phyloP scores from a whole-genome alignment of 2,888 invertebrate genomes.

The Yponomeuta malinellus region DNA sequence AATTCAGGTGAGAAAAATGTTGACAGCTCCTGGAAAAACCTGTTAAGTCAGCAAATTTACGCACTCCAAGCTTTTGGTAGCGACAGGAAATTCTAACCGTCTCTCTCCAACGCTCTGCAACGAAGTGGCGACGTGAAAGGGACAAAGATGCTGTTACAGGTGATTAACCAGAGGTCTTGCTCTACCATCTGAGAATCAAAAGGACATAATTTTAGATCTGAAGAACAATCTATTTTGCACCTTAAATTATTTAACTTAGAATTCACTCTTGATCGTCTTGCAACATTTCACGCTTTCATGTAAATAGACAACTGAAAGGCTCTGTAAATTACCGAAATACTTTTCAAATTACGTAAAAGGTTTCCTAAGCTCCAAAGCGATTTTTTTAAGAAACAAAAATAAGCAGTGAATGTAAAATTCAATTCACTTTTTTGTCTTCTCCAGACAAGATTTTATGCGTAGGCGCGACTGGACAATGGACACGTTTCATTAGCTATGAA shows the following conservation, averaged over 20 bases:
- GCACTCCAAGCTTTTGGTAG: conserved; percentile 37
- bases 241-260: fast-evolving
- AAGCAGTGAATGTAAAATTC: background rate
- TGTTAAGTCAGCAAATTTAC: conserved; percentile 67
- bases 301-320: conserved; percentile 38
- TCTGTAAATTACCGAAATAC: conserved; percentile 36
- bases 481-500: conserved; percentile 67
- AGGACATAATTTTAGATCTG: conserved; percentile 31
- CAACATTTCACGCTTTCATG: conserved; percentile 48
- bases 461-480: conserved; percentile 62
- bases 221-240: conserved; percentile 29
- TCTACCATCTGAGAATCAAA: conserved; percentile 32
- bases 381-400: background rate
- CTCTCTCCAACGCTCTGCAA: conserved; percentile 36
- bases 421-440: background rate
- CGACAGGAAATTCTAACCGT: conserved; percentile 31
- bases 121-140: conserved; percentile 28
- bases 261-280: conserved; percentile 27
- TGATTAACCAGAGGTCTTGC: conserved; percentile 47
- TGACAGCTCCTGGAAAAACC: conserved; percentile 49
- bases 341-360: background rate
- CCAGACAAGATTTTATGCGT: conserved; percentile 37
- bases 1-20: conserved; percentile 33
- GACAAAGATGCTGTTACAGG: conserved; percentile 35
- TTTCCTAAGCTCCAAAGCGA: background rate